Evolutionary conservation across 2,113 vertebrate genomes (phyloP).

Genomic region (Hippopotamus amphibius): DNA sequence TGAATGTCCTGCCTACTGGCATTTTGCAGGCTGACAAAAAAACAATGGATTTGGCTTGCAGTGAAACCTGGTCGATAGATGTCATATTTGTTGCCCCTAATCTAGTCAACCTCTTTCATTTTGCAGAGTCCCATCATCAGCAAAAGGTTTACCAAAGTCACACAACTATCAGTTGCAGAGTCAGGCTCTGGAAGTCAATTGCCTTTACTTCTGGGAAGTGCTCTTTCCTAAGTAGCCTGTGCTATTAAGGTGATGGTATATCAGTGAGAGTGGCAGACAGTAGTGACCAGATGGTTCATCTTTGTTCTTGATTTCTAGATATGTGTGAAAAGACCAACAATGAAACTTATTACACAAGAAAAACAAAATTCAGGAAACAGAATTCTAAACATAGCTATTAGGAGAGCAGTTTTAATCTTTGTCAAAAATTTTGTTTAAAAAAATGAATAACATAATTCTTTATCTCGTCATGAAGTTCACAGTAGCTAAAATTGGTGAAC

Average conservation of each 20-base stretch:
- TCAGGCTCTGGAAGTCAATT: not conserved
- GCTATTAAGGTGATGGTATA: rapidly evolving
- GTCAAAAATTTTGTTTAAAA: not conserved
- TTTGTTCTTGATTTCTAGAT: not conserved
- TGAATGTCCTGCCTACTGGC: not conserved
- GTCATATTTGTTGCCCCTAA: not conserved
- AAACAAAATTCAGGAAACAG: not conserved
- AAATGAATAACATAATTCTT: not conserved
- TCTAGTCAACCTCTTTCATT: not conserved
- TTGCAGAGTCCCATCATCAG: not conserved
- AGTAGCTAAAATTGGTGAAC: not conserved
- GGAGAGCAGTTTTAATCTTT: not conserved
- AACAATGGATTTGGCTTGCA: not conserved
- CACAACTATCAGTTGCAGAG: not conserved
- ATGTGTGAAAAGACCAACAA: not conserved
- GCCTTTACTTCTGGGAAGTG: rapidly evolving
- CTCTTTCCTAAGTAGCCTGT: not conserved
- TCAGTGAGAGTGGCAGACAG: rapidly evolving
- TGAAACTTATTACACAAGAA: not conserved
- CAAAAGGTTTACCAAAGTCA: not conserved
- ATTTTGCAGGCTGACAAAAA: not conserved
- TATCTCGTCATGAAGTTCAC: not conserved
- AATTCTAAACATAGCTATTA: not conserved
- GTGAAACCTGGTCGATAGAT: not conserved
- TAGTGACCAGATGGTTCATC: not conserved